These are phyloP conservation scores for Centropristis striata DNA, from an alignment of 2,113 vertebrate genomes.

Conservation along the genomic window DNA sequence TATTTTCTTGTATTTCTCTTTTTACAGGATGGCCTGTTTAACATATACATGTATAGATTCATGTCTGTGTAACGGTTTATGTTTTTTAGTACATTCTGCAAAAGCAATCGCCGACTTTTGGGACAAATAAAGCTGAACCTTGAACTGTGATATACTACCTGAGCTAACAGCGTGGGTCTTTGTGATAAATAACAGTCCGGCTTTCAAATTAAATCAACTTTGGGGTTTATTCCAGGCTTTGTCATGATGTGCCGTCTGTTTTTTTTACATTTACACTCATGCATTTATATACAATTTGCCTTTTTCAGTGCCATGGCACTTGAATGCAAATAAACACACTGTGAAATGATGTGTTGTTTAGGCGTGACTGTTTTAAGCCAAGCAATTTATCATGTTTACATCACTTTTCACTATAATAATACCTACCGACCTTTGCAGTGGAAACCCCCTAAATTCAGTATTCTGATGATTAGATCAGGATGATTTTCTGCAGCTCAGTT, in stretches of 20 bases:
- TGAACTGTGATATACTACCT: constrained; percentile 17
- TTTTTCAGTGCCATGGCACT: not conserved
- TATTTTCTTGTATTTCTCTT: not conserved
- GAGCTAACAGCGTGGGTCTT: not conserved
- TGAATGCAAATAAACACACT: not conserved
- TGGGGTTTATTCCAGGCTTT: not conserved
- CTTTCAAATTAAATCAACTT: not conserved
- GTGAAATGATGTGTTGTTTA: constrained; percentile 14
- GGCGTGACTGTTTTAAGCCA: constrained; percentile 5
- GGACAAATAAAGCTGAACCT: constrained; percentile 20
- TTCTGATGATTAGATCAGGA: constrained; percentile 56
- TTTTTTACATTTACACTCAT: not conserved
- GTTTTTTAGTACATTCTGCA: constrained; percentile 16
- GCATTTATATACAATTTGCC: not conserved
- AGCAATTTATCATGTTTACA: constrained; percentile 39
- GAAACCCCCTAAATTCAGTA: constrained; percentile 47
- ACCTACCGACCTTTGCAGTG: constrained; percentile 25
- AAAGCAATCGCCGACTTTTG: constrained; percentile 22
- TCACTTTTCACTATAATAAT: constrained; percentile 14
- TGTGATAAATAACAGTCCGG: not conserved
- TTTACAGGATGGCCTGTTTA: constrained; percentile 1
- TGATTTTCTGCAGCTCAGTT: constrained; percentile 63
- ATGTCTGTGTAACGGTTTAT: not conserved
- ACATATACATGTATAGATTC: constrained; percentile 10
- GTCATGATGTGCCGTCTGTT: not conserved